phyloP scores from a whole-genome alignment of 1,140 invertebrate species.

The Lucilia sericata region DNA sequence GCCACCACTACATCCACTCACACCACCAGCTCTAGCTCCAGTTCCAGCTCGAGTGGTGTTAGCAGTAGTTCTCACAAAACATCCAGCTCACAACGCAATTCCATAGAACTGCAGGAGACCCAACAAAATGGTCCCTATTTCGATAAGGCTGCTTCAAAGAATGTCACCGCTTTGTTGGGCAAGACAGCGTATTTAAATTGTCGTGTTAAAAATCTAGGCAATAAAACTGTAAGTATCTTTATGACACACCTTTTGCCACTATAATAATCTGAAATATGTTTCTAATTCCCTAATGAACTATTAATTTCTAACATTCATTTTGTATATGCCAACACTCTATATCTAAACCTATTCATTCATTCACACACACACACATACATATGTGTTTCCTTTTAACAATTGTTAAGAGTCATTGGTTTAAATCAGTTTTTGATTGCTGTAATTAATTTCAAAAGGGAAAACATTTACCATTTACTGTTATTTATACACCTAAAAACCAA shows the following conservation, averaged over 20 bases:
- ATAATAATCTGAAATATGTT: conserved; percentile 64
- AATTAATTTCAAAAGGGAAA: conserved; percentile 32
- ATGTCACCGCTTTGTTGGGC: conserved; percentile 83
- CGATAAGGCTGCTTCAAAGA: conserved; percentile 65
- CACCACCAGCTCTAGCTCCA: conserved; percentile 46
- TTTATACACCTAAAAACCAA: no score
- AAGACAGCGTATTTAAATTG: conserved; percentile 89
- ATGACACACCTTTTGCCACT: conserved; percentile 43
- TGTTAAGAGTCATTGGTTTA: background rate
- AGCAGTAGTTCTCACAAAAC: conserved; percentile 57
- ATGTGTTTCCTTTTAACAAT: background rate
- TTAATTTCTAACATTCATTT: background rate
- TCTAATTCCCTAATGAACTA: conserved; percentile 48
- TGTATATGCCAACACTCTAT: no score
- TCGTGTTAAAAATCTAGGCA: conserved; percentile 85
- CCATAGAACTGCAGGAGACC: conserved; percentile 62
- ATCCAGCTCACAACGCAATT: conserved; percentile 60
- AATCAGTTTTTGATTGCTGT: conserved; percentile 49
- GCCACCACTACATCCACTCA: conserved; percentile 21
- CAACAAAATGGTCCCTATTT: conserved; percentile 66
- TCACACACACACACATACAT: background rate
- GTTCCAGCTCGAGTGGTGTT: conserved; percentile 51
- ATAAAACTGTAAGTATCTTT: conserved; percentile 82
- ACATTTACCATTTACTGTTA: no score
- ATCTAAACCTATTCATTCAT: background rate